phyloP scores from a whole-genome alignment of 2,113 vertebrate genomes.

The Heteronetta atricapilla region DNA sequence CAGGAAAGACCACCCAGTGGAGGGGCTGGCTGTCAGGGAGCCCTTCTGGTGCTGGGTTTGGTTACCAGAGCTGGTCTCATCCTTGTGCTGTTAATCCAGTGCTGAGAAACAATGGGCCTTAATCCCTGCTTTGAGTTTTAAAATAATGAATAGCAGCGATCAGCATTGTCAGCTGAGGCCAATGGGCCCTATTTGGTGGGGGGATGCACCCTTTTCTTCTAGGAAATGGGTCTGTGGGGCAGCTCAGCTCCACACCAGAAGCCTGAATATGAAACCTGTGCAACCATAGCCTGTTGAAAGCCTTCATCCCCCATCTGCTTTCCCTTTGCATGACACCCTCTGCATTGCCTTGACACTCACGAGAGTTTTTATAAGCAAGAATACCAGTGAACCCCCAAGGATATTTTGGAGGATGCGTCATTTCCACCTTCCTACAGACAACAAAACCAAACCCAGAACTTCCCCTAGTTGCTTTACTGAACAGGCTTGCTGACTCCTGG shows the following conservation, averaged over 20 bases:
- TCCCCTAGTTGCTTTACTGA: not conserved
- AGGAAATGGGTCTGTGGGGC: not conserved
- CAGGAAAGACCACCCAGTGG: not conserved
- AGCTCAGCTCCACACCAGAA: not conserved
- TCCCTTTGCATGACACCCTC: not conserved
- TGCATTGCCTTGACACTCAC: not conserved
- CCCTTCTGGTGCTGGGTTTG: slow-evolving; percentile 33
- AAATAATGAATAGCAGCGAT: slow-evolving; percentile 32
- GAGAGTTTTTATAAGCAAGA: not conserved
- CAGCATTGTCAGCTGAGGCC: slow-evolving; percentile 25
- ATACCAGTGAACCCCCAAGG: not conserved
- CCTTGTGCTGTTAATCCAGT: not conserved
- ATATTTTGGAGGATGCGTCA: not conserved
- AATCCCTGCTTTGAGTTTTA: not conserved
- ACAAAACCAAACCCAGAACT: not conserved
- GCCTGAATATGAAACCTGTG: not conserved
- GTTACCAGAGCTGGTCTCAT: not conserved
- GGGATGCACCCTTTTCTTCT: not conserved
- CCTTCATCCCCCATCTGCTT: not conserved
- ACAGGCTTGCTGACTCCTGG: not conserved
- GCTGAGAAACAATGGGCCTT: slow-evolving; percentile 6
- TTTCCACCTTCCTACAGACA: not conserved
- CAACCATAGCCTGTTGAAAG: not conserved
- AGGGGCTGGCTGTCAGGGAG: not conserved
- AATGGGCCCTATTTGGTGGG: not conserved